A percentile compares a stretch with the other conserved stretches of the same genome.
Conservation (phyloP, 2,888 invertebrate species). For the Ophion slaviceki region DNA sequence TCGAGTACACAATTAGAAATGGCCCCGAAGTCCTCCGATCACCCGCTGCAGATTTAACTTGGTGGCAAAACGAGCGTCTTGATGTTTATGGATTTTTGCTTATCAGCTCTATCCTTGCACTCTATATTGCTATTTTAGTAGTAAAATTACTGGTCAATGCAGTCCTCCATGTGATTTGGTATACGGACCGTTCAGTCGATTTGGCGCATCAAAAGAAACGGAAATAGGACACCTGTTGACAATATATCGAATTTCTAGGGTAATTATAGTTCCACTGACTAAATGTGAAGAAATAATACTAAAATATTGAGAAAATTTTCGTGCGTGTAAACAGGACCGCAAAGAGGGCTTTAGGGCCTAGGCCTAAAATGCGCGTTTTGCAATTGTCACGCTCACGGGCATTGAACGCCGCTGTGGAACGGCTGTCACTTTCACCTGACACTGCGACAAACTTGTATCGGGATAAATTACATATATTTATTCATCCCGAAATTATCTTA, state of each 20-base stretch:
- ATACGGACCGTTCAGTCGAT: background rate
- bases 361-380: too few species aligned
- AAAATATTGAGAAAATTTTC: too few species aligned
- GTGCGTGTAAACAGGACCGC: too few species aligned
- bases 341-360: too few species aligned
- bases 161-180: background rate
- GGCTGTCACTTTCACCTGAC: too few species aligned
- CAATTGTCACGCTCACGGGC: too few species aligned
- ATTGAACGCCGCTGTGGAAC: too few species aligned
- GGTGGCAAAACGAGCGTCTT: constrained; percentile 72
- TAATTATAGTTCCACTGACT: too few species aligned
- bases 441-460: too few species aligned
- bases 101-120: background rate
- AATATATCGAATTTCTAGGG: background rate
- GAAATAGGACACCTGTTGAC: constrained; percentile 38
- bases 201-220: constrained; percentile 28
- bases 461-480: too few species aligned
- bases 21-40: constrained; percentile 68
- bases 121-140: background rate
- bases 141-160: constrained; percentile 9
- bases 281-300: too few species aligned
- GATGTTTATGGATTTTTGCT: constrained; percentile 68
- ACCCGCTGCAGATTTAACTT: constrained; percentile 66
- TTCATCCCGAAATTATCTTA: too few species aligned
- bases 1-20: constrained; percentile 72